These are phyloP conservation scores for Ptychochromis oligacanthus DNA, from an alignment of 2,113 vertebrate genomes.

Conservation along the genomic window DNA sequence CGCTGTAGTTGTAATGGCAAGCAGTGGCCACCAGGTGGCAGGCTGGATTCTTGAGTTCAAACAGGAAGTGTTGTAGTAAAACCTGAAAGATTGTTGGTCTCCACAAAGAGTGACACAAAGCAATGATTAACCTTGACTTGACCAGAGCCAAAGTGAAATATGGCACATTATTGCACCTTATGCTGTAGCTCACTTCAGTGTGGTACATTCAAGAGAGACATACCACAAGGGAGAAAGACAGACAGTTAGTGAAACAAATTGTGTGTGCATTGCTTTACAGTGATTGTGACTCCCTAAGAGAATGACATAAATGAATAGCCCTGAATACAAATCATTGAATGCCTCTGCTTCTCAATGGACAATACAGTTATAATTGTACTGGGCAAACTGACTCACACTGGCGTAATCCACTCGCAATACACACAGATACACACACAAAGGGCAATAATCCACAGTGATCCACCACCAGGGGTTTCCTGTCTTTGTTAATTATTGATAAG, in stretches of 20 bases:
- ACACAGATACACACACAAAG: conserved; percentile 24
- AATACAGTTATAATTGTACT: conserved; percentile 62
- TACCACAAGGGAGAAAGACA: not conserved
- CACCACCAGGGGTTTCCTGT: conserved; percentile 40
- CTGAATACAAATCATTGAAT: conserved; percentile 21
- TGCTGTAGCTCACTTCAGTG: not conserved
- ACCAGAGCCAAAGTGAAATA: not conserved
- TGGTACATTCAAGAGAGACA: not conserved
- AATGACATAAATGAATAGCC: not conserved
- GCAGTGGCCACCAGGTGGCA: conserved; percentile 62
- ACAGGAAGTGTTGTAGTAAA: not conserved
- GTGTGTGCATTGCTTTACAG: not conserved
- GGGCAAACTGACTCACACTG: conserved; percentile 54
- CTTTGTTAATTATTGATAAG: conserved; percentile 65
- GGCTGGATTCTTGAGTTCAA: not conserved
- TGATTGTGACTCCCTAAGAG: conserved; percentile 1
- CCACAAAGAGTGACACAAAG: not conserved
- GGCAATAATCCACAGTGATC: conserved; percentile 50
- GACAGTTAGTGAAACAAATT: not conserved
- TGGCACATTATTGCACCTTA: not conserved
- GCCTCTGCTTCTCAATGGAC: conserved; percentile 20
- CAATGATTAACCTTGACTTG: not conserved
- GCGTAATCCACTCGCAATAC: conserved; percentile 51
- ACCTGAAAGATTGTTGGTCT: not conserved
- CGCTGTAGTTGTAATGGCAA: conserved; percentile 38